Conservation (phyloP, 2,888 invertebrate species). For the Mimachlamys varia region DNA sequence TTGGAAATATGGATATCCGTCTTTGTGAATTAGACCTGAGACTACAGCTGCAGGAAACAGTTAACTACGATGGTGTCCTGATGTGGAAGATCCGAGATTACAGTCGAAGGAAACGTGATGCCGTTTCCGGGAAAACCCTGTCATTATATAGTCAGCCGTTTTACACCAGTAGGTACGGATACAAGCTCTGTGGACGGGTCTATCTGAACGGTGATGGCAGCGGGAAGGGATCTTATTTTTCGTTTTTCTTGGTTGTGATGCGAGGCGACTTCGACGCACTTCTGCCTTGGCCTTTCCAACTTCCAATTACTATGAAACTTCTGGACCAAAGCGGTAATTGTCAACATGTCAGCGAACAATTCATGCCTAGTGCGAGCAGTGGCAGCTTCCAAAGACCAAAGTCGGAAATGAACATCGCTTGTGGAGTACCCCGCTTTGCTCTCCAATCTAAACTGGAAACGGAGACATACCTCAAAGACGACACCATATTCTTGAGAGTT, state of each 20-base stretch:
- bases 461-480: constrained; percentile 62
- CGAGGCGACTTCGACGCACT: constrained; percentile 71
- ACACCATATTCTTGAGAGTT: constrained; percentile 64
- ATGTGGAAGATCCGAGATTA: constrained; percentile 73
- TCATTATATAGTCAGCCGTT: constrained; percentile 74
- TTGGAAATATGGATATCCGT: constrained; percentile 58
- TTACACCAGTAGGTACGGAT: constrained; percentile 69
- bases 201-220: constrained; percentile 76
- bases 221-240: constrained; percentile 68
- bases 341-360: constrained; percentile 65
- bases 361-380: constrained; percentile 69
- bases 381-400: constrained; percentile 65
- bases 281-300: constrained; percentile 71
- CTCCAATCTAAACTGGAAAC: constrained; percentile 55
- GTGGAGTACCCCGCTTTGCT: constrained; percentile 66
- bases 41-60: constrained; percentile 64
- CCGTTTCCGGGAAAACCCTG: constrained; percentile 60
- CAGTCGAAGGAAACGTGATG: constrained; percentile 61
- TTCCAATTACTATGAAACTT: constrained; percentile 68
- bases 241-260: constrained; percentile 73
- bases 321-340: constrained; percentile 64
- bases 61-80: constrained; percentile 66
- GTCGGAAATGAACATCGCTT: constrained; percentile 73
- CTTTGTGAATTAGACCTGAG: constrained; percentile 66
- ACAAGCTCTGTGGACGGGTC: constrained; percentile 74